phyloP scores from a whole-genome alignment of 2,113 vertebrate genomes.

The Gavialis gangeticus region DNA sequence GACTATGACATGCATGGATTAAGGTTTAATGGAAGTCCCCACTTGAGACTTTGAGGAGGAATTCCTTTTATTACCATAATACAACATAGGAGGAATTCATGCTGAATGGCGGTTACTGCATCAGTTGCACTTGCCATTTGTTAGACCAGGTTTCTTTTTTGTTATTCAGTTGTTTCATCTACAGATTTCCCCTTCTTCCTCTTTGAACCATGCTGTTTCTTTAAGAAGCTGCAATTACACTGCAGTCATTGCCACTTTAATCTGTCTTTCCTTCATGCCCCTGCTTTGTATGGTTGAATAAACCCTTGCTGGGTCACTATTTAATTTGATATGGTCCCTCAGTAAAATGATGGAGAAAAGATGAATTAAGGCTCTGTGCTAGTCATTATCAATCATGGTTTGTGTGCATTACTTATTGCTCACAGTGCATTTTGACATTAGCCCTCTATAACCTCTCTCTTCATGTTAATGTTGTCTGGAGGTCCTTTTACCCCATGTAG shows the following conservation, averaged over 20 bases:
- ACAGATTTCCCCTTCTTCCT: not conserved
- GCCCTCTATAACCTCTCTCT: slow-evolving; percentile 76
- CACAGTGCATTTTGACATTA: slow-evolving; percentile 84
- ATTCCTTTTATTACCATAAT: fast-evolving
- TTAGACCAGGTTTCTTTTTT: not conserved
- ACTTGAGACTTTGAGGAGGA: fast-evolving
- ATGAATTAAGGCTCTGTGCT: slow-evolving; percentile 81
- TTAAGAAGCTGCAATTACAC: slow-evolving; percentile 60
- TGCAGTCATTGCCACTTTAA: slow-evolving; percentile 57
- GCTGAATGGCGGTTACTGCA: fast-evolving
- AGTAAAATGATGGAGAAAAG: slow-evolving; percentile 83
- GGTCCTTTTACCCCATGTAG: slow-evolving; percentile 56
- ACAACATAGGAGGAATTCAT: not conserved
- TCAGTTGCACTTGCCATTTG: not conserved
- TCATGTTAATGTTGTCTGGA: slow-evolving; percentile 64
- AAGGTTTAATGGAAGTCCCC: fast-evolving
- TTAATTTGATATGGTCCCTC: slow-evolving; percentile 79
- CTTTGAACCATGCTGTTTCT: not conserved
- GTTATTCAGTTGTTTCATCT: fast-evolving
- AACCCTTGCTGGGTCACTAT: slow-evolving; percentile 75
- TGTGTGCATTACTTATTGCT: slow-evolving; percentile 88
- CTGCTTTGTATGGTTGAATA: slow-evolving; percentile 77
- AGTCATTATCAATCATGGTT: slow-evolving; percentile 86
- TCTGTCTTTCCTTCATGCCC: slow-evolving; percentile 57
- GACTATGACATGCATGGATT: fast-evolving